These are phyloP conservation scores for Coregonus ussuriensis DNA, from an alignment of 2,797 vertebrate genomes.

Conservation along the genomic window DNA sequence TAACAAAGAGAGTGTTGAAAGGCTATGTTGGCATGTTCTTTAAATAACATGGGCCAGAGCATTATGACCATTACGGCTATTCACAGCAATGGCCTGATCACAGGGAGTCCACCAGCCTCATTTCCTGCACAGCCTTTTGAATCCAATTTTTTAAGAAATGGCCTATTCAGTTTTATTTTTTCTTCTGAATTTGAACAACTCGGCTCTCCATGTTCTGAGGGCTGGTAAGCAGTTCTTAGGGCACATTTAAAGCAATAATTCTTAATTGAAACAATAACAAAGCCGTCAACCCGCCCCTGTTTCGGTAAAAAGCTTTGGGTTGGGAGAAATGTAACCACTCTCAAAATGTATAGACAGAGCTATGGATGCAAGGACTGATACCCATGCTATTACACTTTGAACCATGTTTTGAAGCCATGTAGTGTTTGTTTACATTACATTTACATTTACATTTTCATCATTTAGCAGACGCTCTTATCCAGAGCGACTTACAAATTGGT, in stretches of 20 bases:
- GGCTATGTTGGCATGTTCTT: neutral
- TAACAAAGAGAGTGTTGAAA: neutral
- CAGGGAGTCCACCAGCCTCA: slow-evolving; percentile 33
- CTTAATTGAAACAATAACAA: too few relatives aligned
- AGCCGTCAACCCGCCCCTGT: too few relatives aligned
- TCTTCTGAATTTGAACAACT: slow-evolving; percentile 17
- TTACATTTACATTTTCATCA: too few relatives aligned
- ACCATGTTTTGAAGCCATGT: too few relatives aligned
- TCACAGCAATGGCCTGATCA: slow-evolving; percentile 36
- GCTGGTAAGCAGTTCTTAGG: neutral
- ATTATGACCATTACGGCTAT: slow-evolving; percentile 42
- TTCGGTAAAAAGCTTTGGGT: too few relatives aligned
- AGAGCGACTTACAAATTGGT: too few relatives aligned
- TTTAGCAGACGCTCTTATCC: too few relatives aligned
- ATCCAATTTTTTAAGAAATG: slow-evolving; percentile 24
- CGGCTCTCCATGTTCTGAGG: neutral
- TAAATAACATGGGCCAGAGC: slow-evolving; percentile 27
- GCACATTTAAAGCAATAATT: neutral
- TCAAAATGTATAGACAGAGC: too few relatives aligned
- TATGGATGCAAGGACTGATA: too few relatives aligned
- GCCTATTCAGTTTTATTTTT: slow-evolving; percentile 15
- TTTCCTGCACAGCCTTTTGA: slow-evolving; percentile 41
- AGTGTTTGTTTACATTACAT: too few relatives aligned
- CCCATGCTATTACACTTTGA: too few relatives aligned
- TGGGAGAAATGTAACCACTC: too few relatives aligned